Evolutionary conservation across 2,888 invertebrate genomes (phyloP), one percentile per base, ranked within the genome.

Genomic region (Ligdia adustata): DNA sequence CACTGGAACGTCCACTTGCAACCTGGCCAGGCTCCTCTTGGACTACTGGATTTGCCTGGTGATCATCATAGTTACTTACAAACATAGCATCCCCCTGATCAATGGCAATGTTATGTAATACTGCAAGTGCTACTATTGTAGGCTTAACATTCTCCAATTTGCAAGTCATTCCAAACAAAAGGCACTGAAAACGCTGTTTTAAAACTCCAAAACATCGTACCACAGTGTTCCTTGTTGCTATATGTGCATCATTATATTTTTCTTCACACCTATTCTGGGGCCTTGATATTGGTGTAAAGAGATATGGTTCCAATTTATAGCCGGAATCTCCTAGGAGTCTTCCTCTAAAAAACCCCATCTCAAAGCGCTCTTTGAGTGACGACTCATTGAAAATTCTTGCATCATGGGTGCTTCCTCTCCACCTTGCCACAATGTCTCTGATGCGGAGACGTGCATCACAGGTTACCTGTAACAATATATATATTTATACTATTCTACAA

Each of bases 131-230:
- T 2, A 34, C 13, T 15, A 20, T 34, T 12, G 15, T 15, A 12
- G 15, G 12, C 7, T 34, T 34, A 5, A 15, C 15, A 22, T 34
- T 34, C 2, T 22, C 5, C 15, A 34, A 7, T 12, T 22, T 34
- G 11, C n/a, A 4, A 6, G 34, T 34, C 7, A 34, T 7, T 2
- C 34, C 34, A 13, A 3, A 4, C 7, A 34, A 11, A 6, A 34
- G 15, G 15, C 12, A 22, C n/a, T 15, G 34, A n/a, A 34, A 34
- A n/a, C 34, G 22, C 9, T 34, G 34, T 9, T 34, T 34, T 22
- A 20, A 34, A 3, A 34, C 34, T 7, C 20, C 34, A 22, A 34
- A 34, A 15, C 34, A 34, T 7, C 34, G 34, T 34, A 22, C 34
- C 22, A 34, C 34, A 12, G 22, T n/a, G n/a, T 34, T 34, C 9